These are phyloP conservation scores for Oedothorax gibbosus DNA, from an alignment of 1,140 invertebrate genomes.

Conservation along the genomic window DNA sequence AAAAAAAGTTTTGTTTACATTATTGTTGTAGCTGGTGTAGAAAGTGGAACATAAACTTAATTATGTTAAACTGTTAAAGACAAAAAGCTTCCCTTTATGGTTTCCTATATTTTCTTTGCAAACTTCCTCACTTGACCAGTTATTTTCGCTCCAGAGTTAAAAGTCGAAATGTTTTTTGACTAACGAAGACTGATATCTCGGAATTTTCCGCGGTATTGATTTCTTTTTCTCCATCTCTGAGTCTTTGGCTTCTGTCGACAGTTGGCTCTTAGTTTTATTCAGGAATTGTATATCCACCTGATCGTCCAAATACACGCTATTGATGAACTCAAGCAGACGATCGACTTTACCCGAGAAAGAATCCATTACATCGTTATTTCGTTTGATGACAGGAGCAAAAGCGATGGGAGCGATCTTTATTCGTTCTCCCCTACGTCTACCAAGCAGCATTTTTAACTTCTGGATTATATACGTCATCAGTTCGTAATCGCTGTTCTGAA, in stretches of 20 bases:
- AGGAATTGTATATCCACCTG: conserved; percentile 63
- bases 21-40: no score
- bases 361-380: conserved; percentile 64
- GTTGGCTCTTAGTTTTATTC: conserved; percentile 17
- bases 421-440: conserved; percentile 35
- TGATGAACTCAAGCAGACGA: conserved; percentile 68
- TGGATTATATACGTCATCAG: conserved; percentile 66
- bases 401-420: not conserved
- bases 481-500: conserved; percentile 66
- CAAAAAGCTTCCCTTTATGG: no score
- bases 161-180: conserved; percentile 50
- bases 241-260: not conserved
- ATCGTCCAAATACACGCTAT: conserved; percentile 67
- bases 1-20: no score
- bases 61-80: no score
- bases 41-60: no score
- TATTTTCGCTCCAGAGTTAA: not conserved
- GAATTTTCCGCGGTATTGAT: conserved; percentile 41
- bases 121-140: no score
- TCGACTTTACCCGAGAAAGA: conserved; percentile 68
- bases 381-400: not conserved
- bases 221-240: conserved; percentile 23
- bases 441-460: conserved; percentile 63
- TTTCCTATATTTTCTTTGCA: no score
- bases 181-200: conserved; percentile 14